Conservation (phyloP, 2,888 invertebrate genomes). For the Hirtodrosophila confusa region DNA sequence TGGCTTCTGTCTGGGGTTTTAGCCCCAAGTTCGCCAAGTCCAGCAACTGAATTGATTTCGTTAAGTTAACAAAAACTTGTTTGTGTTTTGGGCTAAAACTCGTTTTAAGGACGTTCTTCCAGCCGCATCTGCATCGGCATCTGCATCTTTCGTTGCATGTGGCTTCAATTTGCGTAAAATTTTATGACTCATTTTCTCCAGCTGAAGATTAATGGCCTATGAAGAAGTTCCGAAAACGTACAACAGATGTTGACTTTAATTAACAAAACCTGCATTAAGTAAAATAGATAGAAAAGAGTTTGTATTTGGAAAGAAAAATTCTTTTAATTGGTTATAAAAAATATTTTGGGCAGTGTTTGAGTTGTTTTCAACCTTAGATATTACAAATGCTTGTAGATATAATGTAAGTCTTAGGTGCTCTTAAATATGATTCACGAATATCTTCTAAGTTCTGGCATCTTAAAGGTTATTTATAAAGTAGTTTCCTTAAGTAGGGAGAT, state of each 20-base stretch:
- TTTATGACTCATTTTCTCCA: slow-evolving; percentile 63
- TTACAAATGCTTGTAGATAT: no score
- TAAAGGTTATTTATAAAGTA: no score
- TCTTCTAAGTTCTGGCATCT: no score
- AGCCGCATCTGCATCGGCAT: slow-evolving; percentile 4
- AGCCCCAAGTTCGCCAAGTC: slow-evolving; percentile 33
- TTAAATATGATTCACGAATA: no score
- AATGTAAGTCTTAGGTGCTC: no score
- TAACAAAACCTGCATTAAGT: slow-evolving; percentile 1
- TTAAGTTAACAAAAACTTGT: slow-evolving; percentile 71
- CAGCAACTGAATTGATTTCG: slow-evolving; percentile 66
- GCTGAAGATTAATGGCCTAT: slow-evolving; percentile 15
- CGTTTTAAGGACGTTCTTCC: slow-evolving; percentile 69
- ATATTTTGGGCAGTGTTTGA: not conserved
- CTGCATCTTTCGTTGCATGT: slow-evolving; percentile 37
- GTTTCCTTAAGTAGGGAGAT: no score
- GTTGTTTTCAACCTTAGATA: no score
- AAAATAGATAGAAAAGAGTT: not conserved
- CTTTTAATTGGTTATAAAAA: not conserved
- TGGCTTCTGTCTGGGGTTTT: slow-evolving; percentile 36
- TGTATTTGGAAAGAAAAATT: not conserved
- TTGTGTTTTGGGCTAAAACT: slow-evolving; percentile 59
- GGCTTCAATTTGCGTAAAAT: slow-evolving; percentile 45
- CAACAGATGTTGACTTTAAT: slow-evolving; percentile 28
- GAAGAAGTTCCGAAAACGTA: slow-evolving; percentile 3